phyloP scores from a whole-genome alignment of 2,888 invertebrate species.

The Oscheius myriophilus region DNA sequence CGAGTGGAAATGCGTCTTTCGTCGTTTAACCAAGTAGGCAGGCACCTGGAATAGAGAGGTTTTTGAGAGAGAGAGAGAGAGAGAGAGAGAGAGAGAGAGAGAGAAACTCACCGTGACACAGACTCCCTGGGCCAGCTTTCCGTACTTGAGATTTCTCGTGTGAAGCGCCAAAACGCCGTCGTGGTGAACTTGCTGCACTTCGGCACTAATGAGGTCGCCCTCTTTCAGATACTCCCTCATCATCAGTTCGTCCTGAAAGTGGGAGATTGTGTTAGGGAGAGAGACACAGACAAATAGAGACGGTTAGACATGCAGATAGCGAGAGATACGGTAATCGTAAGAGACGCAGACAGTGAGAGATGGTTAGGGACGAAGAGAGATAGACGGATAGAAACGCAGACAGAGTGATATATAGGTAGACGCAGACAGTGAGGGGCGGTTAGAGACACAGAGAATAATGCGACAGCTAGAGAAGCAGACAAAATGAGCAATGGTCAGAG shows the following conservation, averaged over 20 bases:
- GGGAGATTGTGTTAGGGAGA: neutral
- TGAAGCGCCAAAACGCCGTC: constrained; percentile 93
- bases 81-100: constrained; percentile 78
- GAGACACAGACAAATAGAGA: too few relatives aligned
- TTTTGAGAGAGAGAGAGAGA: constrained; percentile 77
- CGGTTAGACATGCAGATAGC: too few relatives aligned
- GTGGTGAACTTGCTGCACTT: constrained; percentile 76
- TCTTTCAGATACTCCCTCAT: constrained; percentile 94
- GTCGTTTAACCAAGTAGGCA: constrained; percentile 87
- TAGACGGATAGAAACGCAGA: too few relatives aligned
- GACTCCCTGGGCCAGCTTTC: constrained; percentile 79
- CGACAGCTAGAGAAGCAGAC: too few relatives aligned
- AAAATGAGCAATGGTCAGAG: too few relatives aligned
- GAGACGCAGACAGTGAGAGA: too few relatives aligned
- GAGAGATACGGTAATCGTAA: too few relatives aligned
- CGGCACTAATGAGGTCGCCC: constrained; percentile 90
- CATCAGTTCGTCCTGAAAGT: constrained; percentile 88
- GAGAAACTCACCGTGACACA: constrained; percentile 67
- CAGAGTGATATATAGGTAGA: too few relatives aligned
- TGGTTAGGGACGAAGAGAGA: too few relatives aligned
- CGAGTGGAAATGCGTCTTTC: constrained; percentile 95
- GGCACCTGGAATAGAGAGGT: constrained; percentile 81
- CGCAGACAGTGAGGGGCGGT: too few relatives aligned
- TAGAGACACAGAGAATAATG: too few relatives aligned
- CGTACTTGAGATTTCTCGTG: constrained; percentile 94